These are phyloP conservation scores for Petromus typicus DNA, from an alignment of 2,113 vertebrate species.

Conservation along the genomic window DNA sequence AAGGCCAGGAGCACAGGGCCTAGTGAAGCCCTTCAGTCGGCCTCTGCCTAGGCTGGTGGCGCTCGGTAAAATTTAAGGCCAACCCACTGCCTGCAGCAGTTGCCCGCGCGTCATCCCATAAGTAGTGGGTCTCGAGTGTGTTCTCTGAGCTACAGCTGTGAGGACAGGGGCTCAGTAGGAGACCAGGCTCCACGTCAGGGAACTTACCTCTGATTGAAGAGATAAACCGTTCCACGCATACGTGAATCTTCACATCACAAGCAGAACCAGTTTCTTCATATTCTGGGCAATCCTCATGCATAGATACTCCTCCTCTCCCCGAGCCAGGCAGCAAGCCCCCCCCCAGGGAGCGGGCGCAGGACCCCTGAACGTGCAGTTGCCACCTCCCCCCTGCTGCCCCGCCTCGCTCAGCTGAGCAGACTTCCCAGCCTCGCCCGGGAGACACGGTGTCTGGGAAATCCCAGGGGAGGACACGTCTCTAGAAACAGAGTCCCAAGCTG, in stretches of 20 bases:
- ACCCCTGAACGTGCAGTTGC: neutral
- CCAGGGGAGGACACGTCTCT: neutral
- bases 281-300: neutral
- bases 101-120: neutral
- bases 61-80: neutral
- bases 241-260: neutral
- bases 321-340: neutral
- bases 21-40: neutral
- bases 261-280: neutral
- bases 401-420: accelerated
- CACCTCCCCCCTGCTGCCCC: neutral
- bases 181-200: neutral
- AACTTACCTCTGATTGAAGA: neutral
- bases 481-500: neutral
- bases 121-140: neutral
- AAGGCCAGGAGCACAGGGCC: neutral
- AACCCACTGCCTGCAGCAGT: neutral
- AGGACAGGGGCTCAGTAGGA: neutral
- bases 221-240: neutral
- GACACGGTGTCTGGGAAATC: neutral
- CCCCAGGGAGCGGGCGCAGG: too few species aligned
- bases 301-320: neutral
- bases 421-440: neutral
- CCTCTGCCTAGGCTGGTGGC: neutral
- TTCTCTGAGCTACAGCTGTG: neutral